Percentiles rank a stretch among this genome's conserved stretches.
These are phyloP conservation scores for Romanogobio albipinnatus DNA, from an alignment of 2,113 vertebrate genomes.

Conservation along the genomic window DNA sequence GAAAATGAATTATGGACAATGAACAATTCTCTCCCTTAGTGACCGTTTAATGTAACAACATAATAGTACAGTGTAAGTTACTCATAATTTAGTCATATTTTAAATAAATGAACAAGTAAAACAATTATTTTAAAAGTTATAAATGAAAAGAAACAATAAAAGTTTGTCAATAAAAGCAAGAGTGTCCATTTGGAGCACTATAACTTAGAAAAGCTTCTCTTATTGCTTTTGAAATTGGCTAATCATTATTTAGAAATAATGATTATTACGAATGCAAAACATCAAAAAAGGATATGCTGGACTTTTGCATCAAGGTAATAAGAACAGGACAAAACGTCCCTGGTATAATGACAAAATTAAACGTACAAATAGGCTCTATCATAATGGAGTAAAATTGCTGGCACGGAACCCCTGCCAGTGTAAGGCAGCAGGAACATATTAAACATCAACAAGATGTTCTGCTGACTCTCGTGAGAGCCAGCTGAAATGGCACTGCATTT, in stretches of 20 bases:
- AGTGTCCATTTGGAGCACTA: background rate
- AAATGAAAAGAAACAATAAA: no score
- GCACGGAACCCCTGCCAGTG: background rate
- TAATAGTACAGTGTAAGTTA: no score
- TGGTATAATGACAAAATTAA: background rate
- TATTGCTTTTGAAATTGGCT: background rate
- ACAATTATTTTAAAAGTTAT: no score
- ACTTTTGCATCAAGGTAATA: background rate
- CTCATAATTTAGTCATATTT: no score
- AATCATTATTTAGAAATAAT: background rate
- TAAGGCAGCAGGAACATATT: background rate
- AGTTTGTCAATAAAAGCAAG: background rate
- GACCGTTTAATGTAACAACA: no score
- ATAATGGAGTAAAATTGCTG: conserved; percentile 1
- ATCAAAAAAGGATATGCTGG: background rate
- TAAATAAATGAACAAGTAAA: no score
- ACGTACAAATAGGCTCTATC: background rate
- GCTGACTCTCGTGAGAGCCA: background rate
- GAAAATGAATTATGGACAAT: no score
- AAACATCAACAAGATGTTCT: conserved; percentile 20
- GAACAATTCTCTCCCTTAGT: no score
- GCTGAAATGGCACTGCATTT: background rate
- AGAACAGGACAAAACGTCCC: conserved; percentile 1
- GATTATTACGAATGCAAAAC: background rate
- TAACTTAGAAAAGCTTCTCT: background rate